Evolutionary conservation across 2,113 vertebrate genomes (phyloP).

Genomic region (Neolamprologus devosi): DNA sequence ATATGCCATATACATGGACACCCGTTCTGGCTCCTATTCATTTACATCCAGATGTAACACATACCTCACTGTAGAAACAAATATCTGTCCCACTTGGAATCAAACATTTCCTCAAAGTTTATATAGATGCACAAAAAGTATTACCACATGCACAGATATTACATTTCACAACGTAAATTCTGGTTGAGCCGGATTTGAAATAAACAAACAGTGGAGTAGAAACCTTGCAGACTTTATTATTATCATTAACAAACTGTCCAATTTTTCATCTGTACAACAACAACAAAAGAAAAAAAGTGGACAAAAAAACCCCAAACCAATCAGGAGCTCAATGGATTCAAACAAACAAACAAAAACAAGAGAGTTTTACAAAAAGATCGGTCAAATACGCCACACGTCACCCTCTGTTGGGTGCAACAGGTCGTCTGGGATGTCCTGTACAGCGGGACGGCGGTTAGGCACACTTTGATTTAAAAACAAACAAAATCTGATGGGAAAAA

Average conservation of each 20-base stretch:
- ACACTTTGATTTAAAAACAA: slow-evolving; percentile 19
- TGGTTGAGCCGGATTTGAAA: not conserved
- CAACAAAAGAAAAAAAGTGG: slow-evolving; percentile 56
- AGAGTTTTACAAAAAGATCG: slow-evolving; percentile 57
- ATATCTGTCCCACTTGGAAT: not conserved
- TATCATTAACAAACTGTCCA: slow-evolving; percentile 96
- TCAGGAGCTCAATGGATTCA: slow-evolving; percentile 49
- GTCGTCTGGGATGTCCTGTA: slow-evolving; percentile 5
- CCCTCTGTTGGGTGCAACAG: not conserved
- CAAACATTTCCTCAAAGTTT: not conserved
- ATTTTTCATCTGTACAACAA: slow-evolving; percentile 87
- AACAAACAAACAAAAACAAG: slow-evolving; percentile 74
- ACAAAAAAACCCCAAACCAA: slow-evolving; percentile 74
- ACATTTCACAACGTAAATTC: not conserved
- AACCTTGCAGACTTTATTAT: slow-evolving; percentile 87
- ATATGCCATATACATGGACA: not conserved
- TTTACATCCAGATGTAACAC: not conserved
- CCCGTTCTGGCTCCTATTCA: accelerated
- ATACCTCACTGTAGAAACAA: not conserved
- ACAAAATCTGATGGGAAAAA: not conserved
- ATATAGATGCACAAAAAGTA: not conserved
- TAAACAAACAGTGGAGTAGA: slow-evolving; percentile 47
- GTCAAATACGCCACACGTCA: not conserved
- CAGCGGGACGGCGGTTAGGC: slow-evolving; percentile 35
- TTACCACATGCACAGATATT: not conserved